Conservation (phyloP, 64 coral and sea anemone genomes). For the Hydrozoanthus tunicans region DNA sequence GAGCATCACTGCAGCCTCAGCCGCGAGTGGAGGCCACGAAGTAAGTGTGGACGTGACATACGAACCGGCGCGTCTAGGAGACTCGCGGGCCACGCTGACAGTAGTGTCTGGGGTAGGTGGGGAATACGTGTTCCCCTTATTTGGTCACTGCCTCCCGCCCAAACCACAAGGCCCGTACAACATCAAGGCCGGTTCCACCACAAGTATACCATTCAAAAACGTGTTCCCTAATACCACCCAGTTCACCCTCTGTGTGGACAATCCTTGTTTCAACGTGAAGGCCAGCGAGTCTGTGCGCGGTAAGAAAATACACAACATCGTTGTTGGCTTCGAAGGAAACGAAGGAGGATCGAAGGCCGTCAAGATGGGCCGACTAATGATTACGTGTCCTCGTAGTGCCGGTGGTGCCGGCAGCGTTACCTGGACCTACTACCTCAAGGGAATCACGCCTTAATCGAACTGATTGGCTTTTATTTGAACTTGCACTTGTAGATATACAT, state of each 20-base stretch:
- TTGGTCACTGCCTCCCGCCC: slow-evolving; percentile 87
- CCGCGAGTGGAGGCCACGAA: slow-evolving; percentile 97
- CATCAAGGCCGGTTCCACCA: slow-evolving; percentile 83
- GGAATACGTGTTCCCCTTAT: slow-evolving; percentile 95
- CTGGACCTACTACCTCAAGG: slow-evolving; percentile 95
- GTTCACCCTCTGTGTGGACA: slow-evolving; percentile 91
- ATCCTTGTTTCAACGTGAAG: slow-evolving; percentile 90
- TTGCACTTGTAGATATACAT: slow-evolving; percentile 35
- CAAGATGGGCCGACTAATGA: slow-evolving; percentile 88
- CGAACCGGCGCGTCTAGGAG: slow-evolving; percentile 84
- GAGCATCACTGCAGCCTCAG: slow-evolving; percentile 91
- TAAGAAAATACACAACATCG: slow-evolving; percentile 88
- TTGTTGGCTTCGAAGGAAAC: slow-evolving; percentile 95
- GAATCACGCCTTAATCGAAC: slow-evolving; percentile 68
- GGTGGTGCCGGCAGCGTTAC: slow-evolving; percentile 78
- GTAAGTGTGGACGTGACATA: slow-evolving; percentile 94
- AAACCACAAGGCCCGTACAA: slow-evolving; percentile 98
- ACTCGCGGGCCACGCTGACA: slow-evolving; percentile 78
- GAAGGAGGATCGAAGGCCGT: slow-evolving; percentile 84
- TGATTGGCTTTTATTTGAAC: background rate
- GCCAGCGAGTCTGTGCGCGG: slow-evolving; percentile 85
- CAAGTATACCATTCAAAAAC: slow-evolving; percentile 96
- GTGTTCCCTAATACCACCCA: slow-evolving; percentile 92
- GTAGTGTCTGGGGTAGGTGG: slow-evolving; percentile 75
- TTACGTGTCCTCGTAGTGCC: slow-evolving; percentile 87